Evolutionary conservation across 2,113 vertebrate genomes (phyloP).

Genomic region (Hirundichthys speculiger): DNA sequence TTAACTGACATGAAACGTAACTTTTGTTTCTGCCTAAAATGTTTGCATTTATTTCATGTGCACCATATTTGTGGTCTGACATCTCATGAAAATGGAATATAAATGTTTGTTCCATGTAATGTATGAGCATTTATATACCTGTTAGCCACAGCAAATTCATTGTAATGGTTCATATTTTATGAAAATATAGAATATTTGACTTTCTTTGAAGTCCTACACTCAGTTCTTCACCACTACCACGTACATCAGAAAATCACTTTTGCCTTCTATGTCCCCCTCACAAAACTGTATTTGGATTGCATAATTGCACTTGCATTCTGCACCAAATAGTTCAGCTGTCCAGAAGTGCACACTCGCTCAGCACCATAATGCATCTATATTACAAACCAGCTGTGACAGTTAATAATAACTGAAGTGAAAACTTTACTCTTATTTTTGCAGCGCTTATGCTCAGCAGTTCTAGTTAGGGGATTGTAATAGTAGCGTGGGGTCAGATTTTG

Average conservation of each 20-base stretch:
- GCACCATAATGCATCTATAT: conserved; percentile 5
- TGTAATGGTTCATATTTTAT: conserved; percentile 8
- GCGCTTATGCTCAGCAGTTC: conserved; percentile 37
- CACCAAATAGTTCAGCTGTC: conserved; percentile 46
- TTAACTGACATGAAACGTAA: conserved; percentile 16
- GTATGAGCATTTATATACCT: conserved; percentile 17
- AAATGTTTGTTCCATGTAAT: conserved; percentile 24
- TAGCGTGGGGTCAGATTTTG: conserved; percentile 20
- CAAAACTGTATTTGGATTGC: conserved; percentile 45
- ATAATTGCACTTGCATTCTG: conserved; percentile 46
- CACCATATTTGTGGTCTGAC: conserved; percentile 29
- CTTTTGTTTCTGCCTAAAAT: no score
- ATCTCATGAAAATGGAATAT: conserved; percentile 28
- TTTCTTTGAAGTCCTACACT: conserved; percentile 25
- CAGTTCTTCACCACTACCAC: conserved; percentile 9
- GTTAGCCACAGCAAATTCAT: conserved; percentile 37
- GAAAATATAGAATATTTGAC: neutral
- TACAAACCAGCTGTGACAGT: conserved; percentile 30
- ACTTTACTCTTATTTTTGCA: conserved; percentile 18
- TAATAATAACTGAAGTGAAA: conserved; percentile 25
- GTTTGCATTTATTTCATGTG: conserved; percentile 13
- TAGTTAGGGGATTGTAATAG: conserved; percentile 34
- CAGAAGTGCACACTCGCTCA: conserved; percentile 3
- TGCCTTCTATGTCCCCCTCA: conserved; percentile 33
- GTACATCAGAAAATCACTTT: conserved; percentile 24